These are phyloP conservation scores for Reinhardtius hippoglossoides DNA, from an alignment of 2,113 vertebrate species.

Conservation along the genomic window DNA sequence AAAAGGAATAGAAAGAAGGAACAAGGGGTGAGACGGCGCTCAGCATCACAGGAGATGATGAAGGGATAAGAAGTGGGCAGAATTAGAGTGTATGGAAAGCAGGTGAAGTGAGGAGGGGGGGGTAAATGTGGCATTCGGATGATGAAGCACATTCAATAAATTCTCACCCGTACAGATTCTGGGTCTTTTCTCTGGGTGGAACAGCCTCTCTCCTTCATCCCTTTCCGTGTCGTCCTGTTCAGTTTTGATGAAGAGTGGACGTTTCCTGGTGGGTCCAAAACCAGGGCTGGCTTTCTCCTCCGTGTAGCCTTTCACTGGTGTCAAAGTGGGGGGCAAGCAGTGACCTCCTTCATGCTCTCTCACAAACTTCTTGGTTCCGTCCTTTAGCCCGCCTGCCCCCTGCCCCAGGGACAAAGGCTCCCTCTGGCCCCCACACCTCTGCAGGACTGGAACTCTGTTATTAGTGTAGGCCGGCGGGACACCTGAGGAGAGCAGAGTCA, in stretches of 20 bases:
- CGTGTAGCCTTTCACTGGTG: slow-evolving; percentile 35
- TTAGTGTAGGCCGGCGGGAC: slow-evolving; percentile 58
- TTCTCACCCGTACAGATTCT: slow-evolving; percentile 65
- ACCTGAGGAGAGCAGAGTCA: slow-evolving; percentile 59
- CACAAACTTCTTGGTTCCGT: slow-evolving; percentile 51
- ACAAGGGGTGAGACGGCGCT: slow-evolving; percentile 36
- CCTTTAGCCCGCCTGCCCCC: slow-evolving; percentile 27
- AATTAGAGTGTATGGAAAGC: slow-evolving; percentile 32
- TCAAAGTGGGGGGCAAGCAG: slow-evolving; percentile 58
- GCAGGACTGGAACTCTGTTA: slow-evolving; percentile 79
- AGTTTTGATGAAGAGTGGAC: slow-evolving; percentile 81
- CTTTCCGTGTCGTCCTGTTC: slow-evolving; percentile 76
- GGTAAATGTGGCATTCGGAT: neutral
- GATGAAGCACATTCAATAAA: neutral
- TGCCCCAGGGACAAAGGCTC: slow-evolving; percentile 56
- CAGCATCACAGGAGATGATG: slow-evolving; percentile 14
- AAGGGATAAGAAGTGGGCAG: slow-evolving; percentile 13
- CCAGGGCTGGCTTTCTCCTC: slow-evolving; percentile 74
- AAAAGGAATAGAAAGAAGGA: slow-evolving; percentile 30
- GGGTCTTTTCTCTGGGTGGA: slow-evolving; percentile 66
- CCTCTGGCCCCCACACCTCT: slow-evolving; percentile 67
- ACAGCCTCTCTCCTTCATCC: slow-evolving; percentile 57
- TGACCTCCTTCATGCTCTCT: slow-evolving; percentile 53
- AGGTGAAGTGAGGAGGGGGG: neutral
- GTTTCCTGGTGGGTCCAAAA: slow-evolving; percentile 85